A percentile compares a stretch with the other conserved stretches of the same genome.
These are phyloP conservation scores for Choristoneura fumiferana DNA, from an alignment of 1,140 invertebrate genomes.

Conservation along the genomic window DNA sequence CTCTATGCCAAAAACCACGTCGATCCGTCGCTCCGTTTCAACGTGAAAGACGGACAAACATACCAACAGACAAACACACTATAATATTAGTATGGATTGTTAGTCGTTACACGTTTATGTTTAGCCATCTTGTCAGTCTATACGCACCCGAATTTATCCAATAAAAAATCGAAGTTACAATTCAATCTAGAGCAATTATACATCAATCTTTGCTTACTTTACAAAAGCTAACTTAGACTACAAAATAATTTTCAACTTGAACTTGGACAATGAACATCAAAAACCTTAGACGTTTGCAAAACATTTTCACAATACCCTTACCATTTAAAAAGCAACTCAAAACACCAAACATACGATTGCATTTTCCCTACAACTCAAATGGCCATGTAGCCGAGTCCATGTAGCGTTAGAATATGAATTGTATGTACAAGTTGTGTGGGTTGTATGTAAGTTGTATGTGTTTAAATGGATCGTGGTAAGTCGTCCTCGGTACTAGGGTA, in stretches of 20 bases:
- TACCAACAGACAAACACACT: too few relatives aligned
- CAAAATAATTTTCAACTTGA: conserved; percentile 1
- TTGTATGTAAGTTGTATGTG: conserved; percentile 4
- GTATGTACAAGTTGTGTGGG: not conserved
- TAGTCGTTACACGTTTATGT: too few relatives aligned
- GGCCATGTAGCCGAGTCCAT: conserved; percentile 3
- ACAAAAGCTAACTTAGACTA: too few relatives aligned
- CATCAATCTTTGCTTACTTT: too few relatives aligned
- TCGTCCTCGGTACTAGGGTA: conserved; percentile 40
- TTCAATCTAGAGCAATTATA: too few relatives aligned
- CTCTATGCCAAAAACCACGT: too few relatives aligned
- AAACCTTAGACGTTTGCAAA: conserved; percentile 6
- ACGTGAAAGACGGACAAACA: too few relatives aligned
- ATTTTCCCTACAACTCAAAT: not conserved
- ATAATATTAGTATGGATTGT: too few relatives aligned
- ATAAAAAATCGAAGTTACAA: too few relatives aligned
- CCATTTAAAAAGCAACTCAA: not conserved
- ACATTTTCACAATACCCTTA: not conserved
- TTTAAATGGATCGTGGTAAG: conserved; percentile 29
- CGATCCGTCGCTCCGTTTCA: too few relatives aligned
- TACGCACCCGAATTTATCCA: too few relatives aligned
- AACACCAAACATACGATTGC: not conserved
- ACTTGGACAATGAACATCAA: conserved; percentile 5
- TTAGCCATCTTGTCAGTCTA: too few relatives aligned
- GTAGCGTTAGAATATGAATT: not conserved